These are phyloP conservation scores for Gymnarchus niloticus DNA, from an alignment of 2,113 vertebrate genomes.

Conservation along the genomic window DNA sequence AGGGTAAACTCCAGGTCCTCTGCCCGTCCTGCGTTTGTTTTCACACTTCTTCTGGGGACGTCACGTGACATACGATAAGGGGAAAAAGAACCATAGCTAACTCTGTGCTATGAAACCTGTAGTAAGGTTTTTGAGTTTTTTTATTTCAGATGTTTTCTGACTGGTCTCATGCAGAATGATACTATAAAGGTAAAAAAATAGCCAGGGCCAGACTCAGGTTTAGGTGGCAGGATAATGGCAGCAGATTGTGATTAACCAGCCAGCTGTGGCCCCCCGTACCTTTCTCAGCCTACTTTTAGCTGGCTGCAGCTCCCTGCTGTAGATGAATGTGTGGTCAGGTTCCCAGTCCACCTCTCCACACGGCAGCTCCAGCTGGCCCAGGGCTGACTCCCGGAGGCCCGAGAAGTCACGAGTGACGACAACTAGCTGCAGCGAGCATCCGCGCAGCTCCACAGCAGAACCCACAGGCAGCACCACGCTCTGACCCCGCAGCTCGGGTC, in stretches of 20 bases:
- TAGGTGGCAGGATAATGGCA: too few species aligned
- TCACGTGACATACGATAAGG: background rate
- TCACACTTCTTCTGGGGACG: background rate
- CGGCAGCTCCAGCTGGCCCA: conserved; percentile 65
- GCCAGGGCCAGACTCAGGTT: too few species aligned
- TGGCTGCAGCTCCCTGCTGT: conserved; percentile 56
- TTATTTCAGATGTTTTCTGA: too few species aligned
- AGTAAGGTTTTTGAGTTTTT: background rate
- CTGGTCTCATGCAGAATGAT: too few species aligned
- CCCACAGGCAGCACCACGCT: conserved; percentile 55
- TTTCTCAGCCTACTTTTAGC: conserved; percentile 64
- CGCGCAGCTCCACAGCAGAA: conserved; percentile 54
- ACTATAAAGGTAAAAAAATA: too few species aligned
- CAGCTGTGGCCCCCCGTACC: too few species aligned
- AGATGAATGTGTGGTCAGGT: conserved; percentile 42
- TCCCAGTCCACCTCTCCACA: conserved; percentile 63
- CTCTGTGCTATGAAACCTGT: background rate
- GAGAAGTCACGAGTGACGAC: conserved; percentile 60
- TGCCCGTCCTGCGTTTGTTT: background rate
- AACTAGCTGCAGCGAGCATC: conserved; percentile 57
- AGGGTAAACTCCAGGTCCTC: background rate
- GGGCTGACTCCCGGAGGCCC: conserved; percentile 54
- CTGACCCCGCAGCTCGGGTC: conserved; percentile 47
- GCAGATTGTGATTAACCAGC: too few species aligned
- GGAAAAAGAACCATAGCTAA: background rate